These are phyloP conservation scores for Seira sanloemensis DNA, from an alignment of 2,888 invertebrate species.

Conservation along the genomic window DNA sequence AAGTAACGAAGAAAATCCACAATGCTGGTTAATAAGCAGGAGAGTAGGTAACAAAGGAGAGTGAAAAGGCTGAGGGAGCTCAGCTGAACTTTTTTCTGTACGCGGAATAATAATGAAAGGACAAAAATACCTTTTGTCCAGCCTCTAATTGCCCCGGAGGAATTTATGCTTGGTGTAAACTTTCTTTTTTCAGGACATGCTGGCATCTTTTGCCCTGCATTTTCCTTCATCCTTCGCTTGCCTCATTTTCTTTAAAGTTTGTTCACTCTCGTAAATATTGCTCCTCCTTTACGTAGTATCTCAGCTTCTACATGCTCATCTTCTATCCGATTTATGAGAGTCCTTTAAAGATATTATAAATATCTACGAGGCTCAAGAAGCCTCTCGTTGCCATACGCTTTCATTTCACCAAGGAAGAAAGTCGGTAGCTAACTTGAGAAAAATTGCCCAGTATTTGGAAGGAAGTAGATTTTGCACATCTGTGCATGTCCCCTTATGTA, in stretches of 20 bases:
- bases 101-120: constrained; percentile 59
- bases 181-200: constrained; percentile 49
- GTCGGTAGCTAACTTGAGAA: not conserved
- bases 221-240: constrained; percentile 9
- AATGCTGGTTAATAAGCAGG: not conserved
- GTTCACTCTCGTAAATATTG: constrained; percentile 39
- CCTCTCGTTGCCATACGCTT: not conserved
- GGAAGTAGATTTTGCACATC: constrained; percentile 37
- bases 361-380: not conserved
- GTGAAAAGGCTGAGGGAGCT: constrained; percentile 41
- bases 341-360: not conserved
- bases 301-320: not conserved
- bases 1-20: constrained; percentile 46
- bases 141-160: constrained; percentile 64
- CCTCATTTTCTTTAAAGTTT: constrained; percentile 2
- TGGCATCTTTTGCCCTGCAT: constrained; percentile 25
- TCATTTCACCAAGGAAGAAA: not conserved
- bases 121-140: constrained; percentile 67
- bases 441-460: not conserved
- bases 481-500: constrained; percentile 5
- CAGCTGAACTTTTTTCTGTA: constrained; percentile 31
- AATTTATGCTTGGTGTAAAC: constrained; percentile 65
- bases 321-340: not conserved
- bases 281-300: not conserved
- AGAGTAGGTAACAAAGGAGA: not conserved